Evolutionary conservation across 2,888 invertebrate species (phyloP).

Genomic region (Drosophila parthenogenetica): DNA sequence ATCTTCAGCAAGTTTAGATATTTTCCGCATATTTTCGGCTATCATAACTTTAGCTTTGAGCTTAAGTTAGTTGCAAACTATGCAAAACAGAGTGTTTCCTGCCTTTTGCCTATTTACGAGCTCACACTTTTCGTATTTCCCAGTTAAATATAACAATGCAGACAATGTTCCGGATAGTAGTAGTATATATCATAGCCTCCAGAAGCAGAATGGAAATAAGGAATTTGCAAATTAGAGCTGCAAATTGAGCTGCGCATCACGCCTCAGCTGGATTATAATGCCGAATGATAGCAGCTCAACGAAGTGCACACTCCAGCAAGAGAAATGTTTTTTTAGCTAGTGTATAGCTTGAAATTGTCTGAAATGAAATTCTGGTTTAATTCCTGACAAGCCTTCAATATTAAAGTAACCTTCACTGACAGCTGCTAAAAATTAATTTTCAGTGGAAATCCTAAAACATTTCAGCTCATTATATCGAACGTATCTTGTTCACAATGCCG

Average conservation of each 20-base stretch:
- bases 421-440: slow-evolving; percentile 21
- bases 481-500: neutral
- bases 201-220: slow-evolving; percentile 22
- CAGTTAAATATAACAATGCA: slow-evolving; percentile 17
- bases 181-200: slow-evolving; percentile 11
- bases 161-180: slow-evolving; percentile 6
- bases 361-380: too few relatives aligned
- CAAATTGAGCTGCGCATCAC: slow-evolving; percentile 32
- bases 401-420: neutral
- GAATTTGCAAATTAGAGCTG: slow-evolving; percentile 18
- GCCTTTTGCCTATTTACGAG: slow-evolving; percentile 16
- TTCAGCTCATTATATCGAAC: slow-evolving; percentile 22
- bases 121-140: slow-evolving; percentile 11
- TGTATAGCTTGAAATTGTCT: neutral
- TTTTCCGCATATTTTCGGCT: slow-evolving; percentile 7
- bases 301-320: neutral
- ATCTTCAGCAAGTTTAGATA: neutral
- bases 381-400: too few relatives aligned
- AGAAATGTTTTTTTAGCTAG: neutral
- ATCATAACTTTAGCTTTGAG: slow-evolving; percentile 25
- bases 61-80: slow-evolving; percentile 30
- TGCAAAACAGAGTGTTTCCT: slow-evolving; percentile 9
- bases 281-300: neutral
- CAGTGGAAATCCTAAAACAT: slow-evolving; percentile 39
- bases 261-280: slow-evolving; percentile 17